phyloP scores from a whole-genome alignment of 2,888 invertebrate genomes.

The Fragum sueziense region DNA sequence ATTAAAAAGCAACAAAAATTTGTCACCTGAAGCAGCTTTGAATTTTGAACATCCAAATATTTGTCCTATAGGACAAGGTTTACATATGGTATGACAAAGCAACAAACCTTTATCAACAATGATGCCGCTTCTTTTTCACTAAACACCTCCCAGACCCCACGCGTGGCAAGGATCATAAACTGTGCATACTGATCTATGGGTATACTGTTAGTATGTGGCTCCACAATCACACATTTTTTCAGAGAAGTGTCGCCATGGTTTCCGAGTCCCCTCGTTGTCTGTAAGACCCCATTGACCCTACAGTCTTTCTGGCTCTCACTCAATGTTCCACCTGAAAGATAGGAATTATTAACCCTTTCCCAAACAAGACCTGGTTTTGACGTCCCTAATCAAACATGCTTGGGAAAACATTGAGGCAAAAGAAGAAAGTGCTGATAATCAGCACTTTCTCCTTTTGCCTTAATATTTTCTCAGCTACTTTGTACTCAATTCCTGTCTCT shows the following conservation, averaged over 20 bases:
- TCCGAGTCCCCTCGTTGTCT: slow-evolving; percentile 80
- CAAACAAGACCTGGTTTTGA: no score
- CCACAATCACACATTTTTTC: slow-evolving; percentile 75
- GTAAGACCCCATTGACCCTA: slow-evolving; percentile 78
- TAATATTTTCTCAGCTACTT: no score
- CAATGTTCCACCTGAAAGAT: slow-evolving; percentile 74
- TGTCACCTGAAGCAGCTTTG: no score
- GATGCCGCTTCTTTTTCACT: slow-evolving; percentile 77
- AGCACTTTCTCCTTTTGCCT: no score
- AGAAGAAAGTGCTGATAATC: no score
- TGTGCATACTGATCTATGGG: slow-evolving; percentile 80
- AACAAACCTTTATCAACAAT: slow-evolving; percentile 77
- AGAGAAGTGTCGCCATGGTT: slow-evolving; percentile 80
- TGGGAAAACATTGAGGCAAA: no score
- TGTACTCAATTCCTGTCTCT: no score
- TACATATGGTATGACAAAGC: no score
- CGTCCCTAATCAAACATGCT: no score
- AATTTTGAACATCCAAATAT: no score
- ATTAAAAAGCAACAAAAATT: no score
- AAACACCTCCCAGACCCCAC: slow-evolving; percentile 81
- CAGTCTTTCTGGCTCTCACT: slow-evolving; percentile 76
- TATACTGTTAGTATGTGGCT: slow-evolving; percentile 74
- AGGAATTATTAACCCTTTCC: not conserved
- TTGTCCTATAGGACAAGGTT: no score
- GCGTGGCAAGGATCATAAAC: slow-evolving; percentile 78